Base-by-base conservation (phyloP, 2,888 invertebrate genomes). In the Pyrrhia umbra region DNA sequence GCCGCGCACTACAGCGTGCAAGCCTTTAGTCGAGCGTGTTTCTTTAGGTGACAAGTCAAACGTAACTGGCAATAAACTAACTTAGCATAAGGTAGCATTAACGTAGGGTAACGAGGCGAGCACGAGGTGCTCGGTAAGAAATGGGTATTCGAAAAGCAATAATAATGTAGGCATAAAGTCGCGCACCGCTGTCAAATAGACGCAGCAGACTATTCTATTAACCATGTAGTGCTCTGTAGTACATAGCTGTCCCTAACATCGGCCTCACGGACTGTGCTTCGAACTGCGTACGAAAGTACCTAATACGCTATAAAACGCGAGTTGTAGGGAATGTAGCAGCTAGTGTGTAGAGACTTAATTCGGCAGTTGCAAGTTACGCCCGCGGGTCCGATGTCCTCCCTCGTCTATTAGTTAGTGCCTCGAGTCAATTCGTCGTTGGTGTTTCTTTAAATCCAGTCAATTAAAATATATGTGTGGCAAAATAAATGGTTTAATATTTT, bases 121-220 rank as follows among this genome's bases (percentile, higher is more conserved):
- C 93, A 94, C 94, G 91, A 90, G 94, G 94, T 94, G 94, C 87
- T 93, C 90, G 90, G 90, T 84, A 85, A 88, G 92, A 90, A 90
- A 91, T 93, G 95, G 95, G 95, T 95, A 95, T 95, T 94, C 95
- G 93, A 95, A 92, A 95, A 95, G 95, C 95, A 95, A 95, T 95
- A 95, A 95, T 93, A 95, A 91, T 85, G 92, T 95, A 95, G 95
- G 87, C 85, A 88, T 84, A 86, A 88, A 90, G 92, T 92, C 91
- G 90, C 92, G 92, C 93, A 92, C 89, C 90, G 92, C 87, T 88
- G 93, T 92, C 91, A 79, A 76, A 64, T 83, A 83, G 90, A 89
- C 89, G 86, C 92, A 88, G 93, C 91, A 86, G 78, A 79, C 77
- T 79, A 75, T 67, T 72, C 66, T 79, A 75, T 69, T 84, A 81